Evolutionary conservation across 2,888 invertebrate species (phyloP).

Genomic region (Agrotis clavis): DNA sequence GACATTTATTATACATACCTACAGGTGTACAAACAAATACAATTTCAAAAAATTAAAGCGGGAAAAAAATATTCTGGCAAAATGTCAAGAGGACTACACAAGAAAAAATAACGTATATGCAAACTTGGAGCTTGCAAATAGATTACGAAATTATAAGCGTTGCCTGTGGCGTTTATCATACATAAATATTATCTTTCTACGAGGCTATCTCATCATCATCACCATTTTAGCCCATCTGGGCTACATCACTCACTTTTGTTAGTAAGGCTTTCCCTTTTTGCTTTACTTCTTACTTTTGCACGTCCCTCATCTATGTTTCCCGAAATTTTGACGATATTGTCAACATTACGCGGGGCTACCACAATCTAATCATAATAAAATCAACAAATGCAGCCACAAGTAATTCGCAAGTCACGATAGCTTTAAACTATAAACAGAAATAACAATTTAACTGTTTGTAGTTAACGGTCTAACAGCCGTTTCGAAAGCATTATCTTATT

Average conservation of each 20-base stretch:
- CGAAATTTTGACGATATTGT: no score
- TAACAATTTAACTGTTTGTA: constrained; percentile 33
- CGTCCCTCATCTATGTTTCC: no score
- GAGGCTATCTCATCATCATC: no score
- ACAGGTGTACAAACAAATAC: background rate
- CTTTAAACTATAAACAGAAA: constrained; percentile 17
- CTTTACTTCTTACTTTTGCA: no score
- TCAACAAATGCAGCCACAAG: constrained; percentile 6
- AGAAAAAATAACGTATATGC: no score
- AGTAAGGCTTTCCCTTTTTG: no score
- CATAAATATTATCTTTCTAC: background rate
- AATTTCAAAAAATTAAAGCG: no score
- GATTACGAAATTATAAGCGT: background rate
- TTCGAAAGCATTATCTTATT: constrained; percentile 46
- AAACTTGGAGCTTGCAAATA: background rate
- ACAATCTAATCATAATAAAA: background rate
- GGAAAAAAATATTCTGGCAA: no score
- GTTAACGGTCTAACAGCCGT: constrained; percentile 49
- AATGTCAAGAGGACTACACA: background rate
- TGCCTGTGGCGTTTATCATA: background rate
- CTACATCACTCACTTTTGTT: no score
- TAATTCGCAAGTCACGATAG: constrained; percentile 40
- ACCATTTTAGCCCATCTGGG: no score
- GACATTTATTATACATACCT: no score
- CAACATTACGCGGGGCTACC: background rate